Conservation (phyloP, 2,113 vertebrate genomes). For the Corynorhinus townsendii region DNA sequence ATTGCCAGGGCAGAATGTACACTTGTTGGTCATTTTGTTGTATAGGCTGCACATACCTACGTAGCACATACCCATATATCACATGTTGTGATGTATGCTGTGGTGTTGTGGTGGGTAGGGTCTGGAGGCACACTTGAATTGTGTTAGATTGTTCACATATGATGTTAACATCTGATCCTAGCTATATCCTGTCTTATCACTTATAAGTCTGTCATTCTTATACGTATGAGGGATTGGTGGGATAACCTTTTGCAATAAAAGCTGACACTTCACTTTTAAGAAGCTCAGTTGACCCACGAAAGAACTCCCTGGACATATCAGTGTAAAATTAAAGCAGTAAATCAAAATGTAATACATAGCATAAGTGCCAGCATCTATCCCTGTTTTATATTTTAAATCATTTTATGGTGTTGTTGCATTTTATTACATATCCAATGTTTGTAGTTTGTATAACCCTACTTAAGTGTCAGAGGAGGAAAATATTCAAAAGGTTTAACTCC, state of each 20-base stretch:
- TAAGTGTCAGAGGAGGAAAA: background rate
- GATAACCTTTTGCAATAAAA: constrained; percentile 48
- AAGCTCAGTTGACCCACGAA: constrained; percentile 39
- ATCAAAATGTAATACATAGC: constrained; percentile 47
- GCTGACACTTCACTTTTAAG: constrained; percentile 50
- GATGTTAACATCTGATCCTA: constrained; percentile 31
- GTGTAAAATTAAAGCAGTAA: constrained; percentile 59
- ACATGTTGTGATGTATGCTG: background rate
- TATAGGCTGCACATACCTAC: background rate
- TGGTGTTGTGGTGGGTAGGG: background rate
- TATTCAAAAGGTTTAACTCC: background rate
- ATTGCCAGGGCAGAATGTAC: background rate
- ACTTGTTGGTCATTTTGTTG: background rate
- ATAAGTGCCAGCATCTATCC: constrained; percentile 3
- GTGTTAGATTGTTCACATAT: constrained; percentile 20
- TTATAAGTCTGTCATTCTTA: constrained; percentile 29
- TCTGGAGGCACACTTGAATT: constrained; percentile 13
- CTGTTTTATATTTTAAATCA: constrained; percentile 41
- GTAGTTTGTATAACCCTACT: background rate
- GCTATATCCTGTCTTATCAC: constrained; percentile 24
- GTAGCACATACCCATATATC: background rate
- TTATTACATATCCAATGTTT: background rate
- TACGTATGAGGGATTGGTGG: constrained; percentile 11
- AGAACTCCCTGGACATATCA: constrained; percentile 30
- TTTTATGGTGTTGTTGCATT: background rate